Percentiles rank a stretch among this genome's conserved stretches.
Conservation (phyloP, 1,140 invertebrate genomes). For the Melipona quadrifasciata region DNA sequence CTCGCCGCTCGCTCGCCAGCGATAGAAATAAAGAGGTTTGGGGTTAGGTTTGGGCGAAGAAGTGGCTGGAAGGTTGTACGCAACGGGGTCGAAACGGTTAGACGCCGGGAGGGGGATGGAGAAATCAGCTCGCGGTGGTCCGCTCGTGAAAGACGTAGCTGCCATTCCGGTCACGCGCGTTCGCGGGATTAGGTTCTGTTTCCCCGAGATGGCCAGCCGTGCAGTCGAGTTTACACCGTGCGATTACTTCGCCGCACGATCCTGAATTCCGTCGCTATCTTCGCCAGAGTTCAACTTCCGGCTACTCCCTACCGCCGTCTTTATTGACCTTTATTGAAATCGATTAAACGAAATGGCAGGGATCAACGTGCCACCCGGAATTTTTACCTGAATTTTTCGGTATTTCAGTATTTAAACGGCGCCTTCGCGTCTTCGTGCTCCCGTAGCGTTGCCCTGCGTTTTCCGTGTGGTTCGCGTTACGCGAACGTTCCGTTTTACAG, state of each 20-base stretch:
- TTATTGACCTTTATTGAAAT: slow-evolving; percentile 28
- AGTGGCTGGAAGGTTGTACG: slow-evolving; percentile 31
- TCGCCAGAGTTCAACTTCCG: not conserved
- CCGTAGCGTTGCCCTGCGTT: too few relatives aligned
- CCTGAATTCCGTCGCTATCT: slow-evolving; percentile 49
- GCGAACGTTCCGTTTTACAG: too few relatives aligned
- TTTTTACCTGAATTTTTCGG: not conserved
- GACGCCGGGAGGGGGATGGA: slow-evolving; percentile 41
- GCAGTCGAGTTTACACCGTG: slow-evolving; percentile 60
- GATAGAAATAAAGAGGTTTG: slow-evolving; percentile 19
- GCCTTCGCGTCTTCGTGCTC: not conserved
- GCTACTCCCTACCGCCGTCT: not conserved
- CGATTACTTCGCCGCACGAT: slow-evolving; percentile 59
- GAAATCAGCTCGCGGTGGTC: slow-evolving; percentile 58
- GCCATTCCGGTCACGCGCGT: slow-evolving; percentile 75
- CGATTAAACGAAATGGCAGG: slow-evolving; percentile 3
- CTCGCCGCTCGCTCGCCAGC: slow-evolving; percentile 45
- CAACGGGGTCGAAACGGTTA: slow-evolving; percentile 50
- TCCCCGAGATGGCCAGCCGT: slow-evolving; percentile 68
- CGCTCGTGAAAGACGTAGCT: slow-evolving; percentile 33
- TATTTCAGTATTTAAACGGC: not conserved
- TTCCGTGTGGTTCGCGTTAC: too few relatives aligned
- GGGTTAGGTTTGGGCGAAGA: slow-evolving; percentile 4
- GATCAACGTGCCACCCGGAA: not conserved
- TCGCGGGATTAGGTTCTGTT: slow-evolving; percentile 76